These are phyloP conservation scores for Probaryconus sp. DNA, from an alignment of 1,140 invertebrate species.

Conservation along the genomic window DNA sequence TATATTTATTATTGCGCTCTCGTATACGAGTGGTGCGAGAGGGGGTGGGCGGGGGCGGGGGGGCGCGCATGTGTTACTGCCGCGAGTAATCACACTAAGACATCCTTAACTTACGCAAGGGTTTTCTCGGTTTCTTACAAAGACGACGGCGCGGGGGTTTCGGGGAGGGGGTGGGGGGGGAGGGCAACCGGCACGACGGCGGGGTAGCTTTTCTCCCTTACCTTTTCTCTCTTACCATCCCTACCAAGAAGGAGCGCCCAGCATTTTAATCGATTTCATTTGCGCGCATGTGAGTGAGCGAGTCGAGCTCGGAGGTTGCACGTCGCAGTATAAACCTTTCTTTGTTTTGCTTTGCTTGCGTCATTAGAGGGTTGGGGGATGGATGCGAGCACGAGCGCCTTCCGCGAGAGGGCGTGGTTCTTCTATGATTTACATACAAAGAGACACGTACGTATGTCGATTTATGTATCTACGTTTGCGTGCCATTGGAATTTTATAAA, in stretches of 20 bases:
- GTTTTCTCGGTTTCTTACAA: constrained; percentile 76
- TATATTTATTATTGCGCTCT: constrained; percentile 53
- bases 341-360: constrained; percentile 78
- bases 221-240: constrained; percentile 59
- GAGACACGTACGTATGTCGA: constrained; percentile 57
- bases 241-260: constrained; percentile 77
- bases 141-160: constrained; percentile 60
- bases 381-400: constrained; percentile 20
- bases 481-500: too few relatives aligned
- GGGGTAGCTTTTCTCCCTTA: constrained; percentile 55
- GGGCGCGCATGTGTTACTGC: constrained; percentile 51
- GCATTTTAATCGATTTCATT: constrained; percentile 80
- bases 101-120: constrained; percentile 71
- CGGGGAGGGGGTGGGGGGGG: constrained; percentile 60
- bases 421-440: constrained; percentile 72
- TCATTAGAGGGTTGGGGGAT: constrained; percentile 72
- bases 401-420: constrained; percentile 73
- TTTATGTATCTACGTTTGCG: too few relatives aligned
- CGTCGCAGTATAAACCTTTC: constrained; percentile 77
- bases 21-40: constrained; percentile 2
- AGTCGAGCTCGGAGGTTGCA: constrained; percentile 58
- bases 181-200: constrained; percentile 49
- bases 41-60: constrained; percentile 19
- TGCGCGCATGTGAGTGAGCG: constrained; percentile 76
- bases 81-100: constrained; percentile 62